A percentile compares a stretch with the other conserved stretches of the same genome.
Evolutionary conservation across 2,113 vertebrate genomes (phyloP).

Genomic region (Buteo buteo): DNA sequence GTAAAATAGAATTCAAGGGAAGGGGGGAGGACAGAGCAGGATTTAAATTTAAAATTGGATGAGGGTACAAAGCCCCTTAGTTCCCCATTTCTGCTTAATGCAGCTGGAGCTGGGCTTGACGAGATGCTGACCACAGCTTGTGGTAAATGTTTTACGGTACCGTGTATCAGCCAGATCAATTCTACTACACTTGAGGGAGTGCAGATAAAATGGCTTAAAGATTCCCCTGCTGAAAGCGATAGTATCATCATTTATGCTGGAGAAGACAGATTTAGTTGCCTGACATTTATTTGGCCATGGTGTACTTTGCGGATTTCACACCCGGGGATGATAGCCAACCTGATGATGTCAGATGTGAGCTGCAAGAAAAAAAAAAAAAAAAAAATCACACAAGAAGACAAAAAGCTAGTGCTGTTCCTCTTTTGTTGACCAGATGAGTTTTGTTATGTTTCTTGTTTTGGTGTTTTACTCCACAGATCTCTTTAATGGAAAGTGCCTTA

Average conservation of each 20-base stretch:
- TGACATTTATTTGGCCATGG: not conserved
- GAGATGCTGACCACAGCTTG: conserved; percentile 1
- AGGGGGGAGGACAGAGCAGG: not conserved
- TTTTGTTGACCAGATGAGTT: not conserved
- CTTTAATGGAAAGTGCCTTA: not conserved
- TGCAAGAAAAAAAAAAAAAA: not conserved
- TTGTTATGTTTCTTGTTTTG: not conserved
- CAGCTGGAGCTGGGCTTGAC: not conserved
- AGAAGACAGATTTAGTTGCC: not conserved
- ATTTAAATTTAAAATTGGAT: not conserved
- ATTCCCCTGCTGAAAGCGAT: not conserved
- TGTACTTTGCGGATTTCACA: conserved; percentile 20
- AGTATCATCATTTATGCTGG: not conserved
- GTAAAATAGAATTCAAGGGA: not conserved
- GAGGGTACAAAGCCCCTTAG: not conserved
- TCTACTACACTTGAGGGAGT: not conserved
- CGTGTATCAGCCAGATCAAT: not conserved
- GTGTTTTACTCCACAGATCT: not conserved
- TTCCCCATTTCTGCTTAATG: not conserved
- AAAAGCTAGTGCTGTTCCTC: not conserved
- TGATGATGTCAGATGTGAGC: conserved; percentile 8
- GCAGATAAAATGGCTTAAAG: conserved; percentile 21
- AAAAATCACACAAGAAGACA: not conserved
- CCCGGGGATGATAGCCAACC: not conserved
- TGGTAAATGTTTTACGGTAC: not conserved